phyloP scores from a whole-genome alignment of 2,888 invertebrate genomes.

The Amaurobius ferox region DNA sequence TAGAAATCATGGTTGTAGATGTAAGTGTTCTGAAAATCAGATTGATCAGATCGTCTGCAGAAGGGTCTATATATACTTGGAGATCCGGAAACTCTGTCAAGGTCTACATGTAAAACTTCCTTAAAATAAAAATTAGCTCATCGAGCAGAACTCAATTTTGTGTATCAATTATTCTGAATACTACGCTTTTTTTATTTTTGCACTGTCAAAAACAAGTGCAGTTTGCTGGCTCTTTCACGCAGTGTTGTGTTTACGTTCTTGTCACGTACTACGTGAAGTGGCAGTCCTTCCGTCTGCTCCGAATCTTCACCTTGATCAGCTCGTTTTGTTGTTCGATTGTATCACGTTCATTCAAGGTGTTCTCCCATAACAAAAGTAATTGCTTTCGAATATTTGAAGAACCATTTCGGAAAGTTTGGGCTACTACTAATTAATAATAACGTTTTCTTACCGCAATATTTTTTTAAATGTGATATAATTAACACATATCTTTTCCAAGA shows the following conservation, averaged over 20 bases:
- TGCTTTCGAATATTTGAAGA: too few relatives aligned
- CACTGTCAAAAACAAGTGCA: background rate
- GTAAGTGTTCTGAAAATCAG: background rate
- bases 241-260: background rate
- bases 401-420: too few relatives aligned
- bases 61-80: background rate
- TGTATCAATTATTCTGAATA: background rate
- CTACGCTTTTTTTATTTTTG: background rate
- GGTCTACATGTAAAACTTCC: background rate
- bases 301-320: background rate
- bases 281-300: background rate
- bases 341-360: background rate
- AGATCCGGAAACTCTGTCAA: background rate
- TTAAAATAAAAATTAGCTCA: background rate
- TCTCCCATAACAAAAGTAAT: too few relatives aligned
- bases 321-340: background rate
- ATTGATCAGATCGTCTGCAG: background rate
- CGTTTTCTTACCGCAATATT: too few relatives aligned
- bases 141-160: background rate
- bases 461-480: too few relatives aligned
- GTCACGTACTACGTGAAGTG: background rate
- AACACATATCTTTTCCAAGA: too few relatives aligned
- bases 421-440: too few relatives aligned
- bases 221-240: background rate
- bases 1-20: background rate